A percentile compares a stretch with the other conserved stretches of the same genome.
phyloP scores from a whole-genome alignment of 2,797 vertebrate genomes.

The Tinamus major region DNA sequence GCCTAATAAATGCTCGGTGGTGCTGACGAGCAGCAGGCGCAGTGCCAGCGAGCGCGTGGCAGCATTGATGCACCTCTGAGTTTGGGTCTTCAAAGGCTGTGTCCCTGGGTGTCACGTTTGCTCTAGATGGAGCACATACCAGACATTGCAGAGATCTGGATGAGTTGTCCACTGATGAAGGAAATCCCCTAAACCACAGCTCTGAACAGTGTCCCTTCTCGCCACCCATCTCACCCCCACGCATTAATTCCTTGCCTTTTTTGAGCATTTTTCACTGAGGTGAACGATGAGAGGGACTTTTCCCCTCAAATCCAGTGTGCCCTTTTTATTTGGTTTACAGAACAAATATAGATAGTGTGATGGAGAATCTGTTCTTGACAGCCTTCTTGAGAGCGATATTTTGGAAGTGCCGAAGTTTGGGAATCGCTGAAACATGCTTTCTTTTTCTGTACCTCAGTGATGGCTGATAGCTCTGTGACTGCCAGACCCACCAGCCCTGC shows the following conservation, averaged over 20 bases:
- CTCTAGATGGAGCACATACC: slow-evolving; percentile 10
- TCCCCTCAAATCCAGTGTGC: neutral
- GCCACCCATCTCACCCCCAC: neutral
- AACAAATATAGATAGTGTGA: slow-evolving; percentile 1
- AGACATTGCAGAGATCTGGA: slow-evolving; percentile 17
- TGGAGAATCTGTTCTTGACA: slow-evolving; percentile 21
- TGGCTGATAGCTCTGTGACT: neutral
- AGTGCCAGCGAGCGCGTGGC: neutral
- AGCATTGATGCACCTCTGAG: neutral
- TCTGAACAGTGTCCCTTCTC: slow-evolving; percentile 22
- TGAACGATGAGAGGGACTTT: slow-evolving; percentile 1
- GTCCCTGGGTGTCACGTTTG: neutral
- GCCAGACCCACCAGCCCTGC: neutral
- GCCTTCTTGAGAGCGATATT: neutral
- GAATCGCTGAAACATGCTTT: slow-evolving; percentile 14
- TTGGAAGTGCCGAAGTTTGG: neutral
- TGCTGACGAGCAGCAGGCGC: neutral
- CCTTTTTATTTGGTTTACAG: slow-evolving; percentile 18
- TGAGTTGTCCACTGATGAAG: slow-evolving; percentile 55
- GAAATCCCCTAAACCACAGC: slow-evolving; percentile 67
- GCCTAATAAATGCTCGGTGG: neutral
- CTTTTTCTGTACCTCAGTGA: neutral
- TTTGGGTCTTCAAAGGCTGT: neutral
- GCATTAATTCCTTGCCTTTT: slow-evolving; percentile 69
- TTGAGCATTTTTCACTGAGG: slow-evolving; percentile 56